Conservation (phyloP, 2,888 invertebrate species). For the Myopa testacea region DNA sequence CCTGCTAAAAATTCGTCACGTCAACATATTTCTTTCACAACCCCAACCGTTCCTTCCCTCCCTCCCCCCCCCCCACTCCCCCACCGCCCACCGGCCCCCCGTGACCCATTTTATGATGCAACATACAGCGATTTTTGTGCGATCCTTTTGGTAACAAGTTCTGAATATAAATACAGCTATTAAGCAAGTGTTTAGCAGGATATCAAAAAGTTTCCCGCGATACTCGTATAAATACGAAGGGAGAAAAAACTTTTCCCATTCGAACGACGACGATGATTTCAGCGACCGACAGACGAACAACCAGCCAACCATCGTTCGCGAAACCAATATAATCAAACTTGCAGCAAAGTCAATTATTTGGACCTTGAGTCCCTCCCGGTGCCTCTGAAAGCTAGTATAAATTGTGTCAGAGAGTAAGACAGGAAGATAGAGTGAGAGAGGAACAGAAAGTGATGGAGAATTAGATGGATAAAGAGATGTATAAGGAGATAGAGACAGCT, state of each 20-base stretch:
- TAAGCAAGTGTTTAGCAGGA: constrained; percentile 16
- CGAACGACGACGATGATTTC: background rate
- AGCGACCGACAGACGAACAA: background rate
- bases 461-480: too few relatives aligned
- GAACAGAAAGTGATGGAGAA: too few relatives aligned
- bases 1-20: too few relatives aligned
- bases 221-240: background rate
- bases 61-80: too few relatives aligned
- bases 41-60: too few relatives aligned
- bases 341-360: constrained; percentile 28
- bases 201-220: background rate
- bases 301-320: background rate
- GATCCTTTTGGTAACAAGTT: constrained; percentile 3
- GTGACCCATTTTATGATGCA: too few relatives aligned
- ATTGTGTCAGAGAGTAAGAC: too few relatives aligned
- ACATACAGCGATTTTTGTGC: too few relatives aligned
- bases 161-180: constrained; percentile 14
- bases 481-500: too few relatives aligned
- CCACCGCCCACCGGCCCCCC: too few relatives aligned
- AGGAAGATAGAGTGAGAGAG: background rate
- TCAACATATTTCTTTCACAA: too few relatives aligned
- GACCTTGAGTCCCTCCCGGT: background rate
- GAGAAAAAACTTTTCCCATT: background rate
- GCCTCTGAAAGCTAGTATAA: background rate
- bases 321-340: constrained; percentile 24